A percentile compares a stretch with the other conserved stretches of the same genome.
These are phyloP conservation scores for Sclerodermus sp. DNA, from an alignment of 2,888 invertebrate genomes.

Conservation along the genomic window DNA sequence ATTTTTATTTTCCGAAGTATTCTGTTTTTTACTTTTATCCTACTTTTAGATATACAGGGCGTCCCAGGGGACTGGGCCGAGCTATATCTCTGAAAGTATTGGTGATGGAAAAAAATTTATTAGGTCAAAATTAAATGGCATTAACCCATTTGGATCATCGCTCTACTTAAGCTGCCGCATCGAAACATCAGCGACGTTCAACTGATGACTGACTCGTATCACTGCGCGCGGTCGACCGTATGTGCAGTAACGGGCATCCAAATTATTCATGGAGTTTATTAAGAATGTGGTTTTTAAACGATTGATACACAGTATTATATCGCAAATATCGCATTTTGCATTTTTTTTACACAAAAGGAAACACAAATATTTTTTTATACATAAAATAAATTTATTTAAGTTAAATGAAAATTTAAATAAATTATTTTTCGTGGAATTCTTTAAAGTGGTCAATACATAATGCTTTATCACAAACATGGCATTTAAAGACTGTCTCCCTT, in stretches of 20 bases:
- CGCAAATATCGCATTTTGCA: not conserved
- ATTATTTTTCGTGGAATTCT: slow-evolving; percentile 10
- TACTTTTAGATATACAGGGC: too few species aligned
- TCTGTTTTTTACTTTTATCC: too few species aligned
- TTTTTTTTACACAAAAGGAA: not conserved
- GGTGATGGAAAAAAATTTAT: too few species aligned
- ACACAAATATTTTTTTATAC: not conserved
- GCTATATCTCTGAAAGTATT: too few species aligned
- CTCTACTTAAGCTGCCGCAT: slow-evolving; percentile 4
- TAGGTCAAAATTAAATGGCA: too few species aligned
- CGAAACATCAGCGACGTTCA: slow-evolving; percentile 9
- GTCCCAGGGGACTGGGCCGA: too few species aligned
- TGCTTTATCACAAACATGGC: slow-evolving; percentile 13
- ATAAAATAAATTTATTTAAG: not conserved
- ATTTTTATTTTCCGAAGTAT: too few species aligned
- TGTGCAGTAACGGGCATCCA: slow-evolving; percentile 5
- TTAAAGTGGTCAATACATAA: slow-evolving; percentile 18
- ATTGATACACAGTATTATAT: not conserved
- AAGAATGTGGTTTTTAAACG: not conserved
- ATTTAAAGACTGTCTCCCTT: slow-evolving; percentile 16
- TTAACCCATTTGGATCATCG: slow-evolving; percentile 1
- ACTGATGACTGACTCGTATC: slow-evolving; percentile 9
- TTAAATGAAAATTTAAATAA: too few species aligned
- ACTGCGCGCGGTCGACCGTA: slow-evolving; percentile 6
- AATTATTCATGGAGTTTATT: not conserved